Evolutionary conservation across 2,113 vertebrate genomes (phyloP).

Genomic region (Pontoporia blainvillei): DNA sequence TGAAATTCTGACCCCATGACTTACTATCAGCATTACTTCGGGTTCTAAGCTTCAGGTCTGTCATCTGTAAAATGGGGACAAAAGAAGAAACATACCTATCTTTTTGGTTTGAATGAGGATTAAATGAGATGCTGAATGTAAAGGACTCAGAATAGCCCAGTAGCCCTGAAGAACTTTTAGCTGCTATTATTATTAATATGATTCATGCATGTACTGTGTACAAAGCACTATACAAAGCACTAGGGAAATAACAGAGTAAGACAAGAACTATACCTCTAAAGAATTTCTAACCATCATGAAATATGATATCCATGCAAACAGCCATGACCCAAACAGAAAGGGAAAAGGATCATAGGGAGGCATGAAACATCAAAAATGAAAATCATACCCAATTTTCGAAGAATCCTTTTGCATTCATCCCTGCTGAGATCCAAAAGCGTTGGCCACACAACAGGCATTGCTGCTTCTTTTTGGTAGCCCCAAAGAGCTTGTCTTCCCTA

Average conservation of each 20-base stretch:
- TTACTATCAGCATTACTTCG: not conserved
- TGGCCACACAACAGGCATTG: conserved; percentile 99
- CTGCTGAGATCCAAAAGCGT: conserved; percentile 97
- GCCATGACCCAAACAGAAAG: not conserved
- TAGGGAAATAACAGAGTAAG: not conserved
- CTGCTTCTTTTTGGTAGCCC: conserved; percentile 76
- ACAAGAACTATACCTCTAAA: not conserved
- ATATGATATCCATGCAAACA: conserved; percentile 6
- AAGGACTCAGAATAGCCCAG: not conserved
- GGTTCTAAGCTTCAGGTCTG: conserved; percentile 28
- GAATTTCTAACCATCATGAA: not conserved
- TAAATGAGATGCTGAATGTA: not conserved
- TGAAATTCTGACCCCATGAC: conserved; percentile 21
- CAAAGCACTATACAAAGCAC: not conserved
- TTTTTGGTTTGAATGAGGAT: conserved; percentile 11
- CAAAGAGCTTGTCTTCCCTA: conserved; percentile 79
- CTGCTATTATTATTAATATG: not conserved
- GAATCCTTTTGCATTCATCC: conserved; percentile 98
- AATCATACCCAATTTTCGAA: conserved; percentile 94
- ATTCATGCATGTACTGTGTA: not conserved
- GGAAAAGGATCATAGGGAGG: conserved; percentile 21
- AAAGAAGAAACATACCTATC: not conserved
- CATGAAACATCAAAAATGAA: conserved; percentile 37
- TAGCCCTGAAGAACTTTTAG: not conserved
- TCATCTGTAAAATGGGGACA: conserved; percentile 10